Base-by-base conservation (phyloP, 2,113 vertebrate species). In the Gopherus evgoodei region DNA sequence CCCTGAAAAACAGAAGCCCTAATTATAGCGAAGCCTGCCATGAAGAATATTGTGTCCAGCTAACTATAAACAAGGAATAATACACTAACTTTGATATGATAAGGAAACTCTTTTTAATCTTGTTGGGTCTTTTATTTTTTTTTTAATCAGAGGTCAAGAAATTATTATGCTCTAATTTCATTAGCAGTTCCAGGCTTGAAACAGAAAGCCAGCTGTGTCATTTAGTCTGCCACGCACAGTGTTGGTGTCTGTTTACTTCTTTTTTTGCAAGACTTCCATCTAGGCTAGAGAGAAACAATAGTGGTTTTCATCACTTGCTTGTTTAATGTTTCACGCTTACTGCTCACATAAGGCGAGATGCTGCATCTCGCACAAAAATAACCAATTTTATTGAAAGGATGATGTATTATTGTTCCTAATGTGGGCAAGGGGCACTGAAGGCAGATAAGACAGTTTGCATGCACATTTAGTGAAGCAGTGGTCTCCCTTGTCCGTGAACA, bases 381-480 rank as follows among this genome's bases (percentile, higher is more conserved):
- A 65, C 57, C 47, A 10, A 93, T 57, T 95, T 92, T 90, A 86
- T 50, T 65, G 86, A 50, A 93, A 88, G 11, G 0, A 4, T 72
- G 53, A 81, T 91, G 83, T 13, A 13, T 94, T 95, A 90, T 93
- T 35, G 93, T 94, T 84, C 50, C 29, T 87, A 38, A 11, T n/a
- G 13, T 65, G 57, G 75, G 90, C 90, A 94, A 93, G 87, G 24
- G 44, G 12, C 75, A 0, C 0, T 91, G 57, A 90, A 83, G 79
- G 75, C 0, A 0, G 87, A 76, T 50, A 94, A 83, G 89, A 47
- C 54, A 72, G 57, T 72, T 95, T 69, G 17, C 35, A 76, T 93
- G 86, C 78, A 25, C 76, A 79, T 83, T 84, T 87, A 89, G 57
- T 90, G 84, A 52, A 42, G 44, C 22, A 57, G 47, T 49, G 90